Percentiles rank a stretch among this genome's conserved stretches.
Conservation (phyloP, 2,888 invertebrate genomes). For the Coleophora flavipennella region DNA sequence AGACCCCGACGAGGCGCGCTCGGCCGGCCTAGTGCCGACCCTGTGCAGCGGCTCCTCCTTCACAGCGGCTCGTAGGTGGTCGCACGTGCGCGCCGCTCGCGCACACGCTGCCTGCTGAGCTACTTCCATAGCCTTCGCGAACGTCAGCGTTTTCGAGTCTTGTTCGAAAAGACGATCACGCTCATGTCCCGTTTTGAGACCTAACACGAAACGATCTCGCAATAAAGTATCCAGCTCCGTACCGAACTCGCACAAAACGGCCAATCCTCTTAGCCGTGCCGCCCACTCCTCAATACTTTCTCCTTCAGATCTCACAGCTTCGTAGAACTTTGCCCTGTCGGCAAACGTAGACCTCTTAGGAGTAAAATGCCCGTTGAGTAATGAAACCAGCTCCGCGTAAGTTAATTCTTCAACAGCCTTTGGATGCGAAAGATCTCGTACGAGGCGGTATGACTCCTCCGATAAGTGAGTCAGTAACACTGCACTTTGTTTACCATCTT, state of each 20-base stretch:
- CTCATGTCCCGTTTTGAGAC: slow-evolving; percentile 4
- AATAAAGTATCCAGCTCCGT: background rate
- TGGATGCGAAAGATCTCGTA: no score
- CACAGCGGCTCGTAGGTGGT: background rate
- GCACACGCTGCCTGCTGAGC: slow-evolving; percentile 2
- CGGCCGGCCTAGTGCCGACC: background rate
- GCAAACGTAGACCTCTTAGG: no score
- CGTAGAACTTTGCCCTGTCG: background rate
- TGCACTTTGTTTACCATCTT: no score
- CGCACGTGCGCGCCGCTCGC: background rate
- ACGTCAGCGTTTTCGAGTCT: slow-evolving; percentile 3
- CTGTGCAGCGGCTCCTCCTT: background rate
- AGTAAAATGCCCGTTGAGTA: no score
- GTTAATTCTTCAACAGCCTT: no score
- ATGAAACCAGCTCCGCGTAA: no score
- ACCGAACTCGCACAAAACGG: background rate
- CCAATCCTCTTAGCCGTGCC: background rate
- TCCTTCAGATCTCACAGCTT: background rate
- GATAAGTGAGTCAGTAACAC: no score
- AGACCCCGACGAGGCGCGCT: background rate
- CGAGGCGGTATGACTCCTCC: no score
- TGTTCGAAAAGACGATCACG: slow-evolving; percentile 5
- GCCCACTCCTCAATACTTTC: background rate
- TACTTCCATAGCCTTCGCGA: slow-evolving; percentile 5
- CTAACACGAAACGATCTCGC: background rate